These are phyloP conservation scores for Nanorana parkeri DNA, from an alignment of 2,113 vertebrate species.

Conservation along the genomic window DNA sequence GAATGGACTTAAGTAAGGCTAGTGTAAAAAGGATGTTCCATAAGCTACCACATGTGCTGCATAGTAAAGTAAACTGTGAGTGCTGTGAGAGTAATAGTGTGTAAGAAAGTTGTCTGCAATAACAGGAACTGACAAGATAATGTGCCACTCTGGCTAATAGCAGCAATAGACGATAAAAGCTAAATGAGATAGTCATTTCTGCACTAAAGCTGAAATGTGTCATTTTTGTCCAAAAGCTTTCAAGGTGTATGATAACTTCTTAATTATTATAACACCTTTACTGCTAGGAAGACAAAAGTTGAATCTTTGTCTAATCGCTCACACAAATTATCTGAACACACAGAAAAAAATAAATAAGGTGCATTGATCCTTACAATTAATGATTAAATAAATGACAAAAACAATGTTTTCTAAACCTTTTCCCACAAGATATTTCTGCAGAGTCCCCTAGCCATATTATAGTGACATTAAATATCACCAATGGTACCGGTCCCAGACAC, in stretches of 20 bases:
- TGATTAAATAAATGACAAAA: no score
- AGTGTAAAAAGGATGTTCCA: constrained; percentile 24
- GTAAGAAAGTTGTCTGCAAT: constrained; percentile 37
- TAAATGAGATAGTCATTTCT: constrained; percentile 53
- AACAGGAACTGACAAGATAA: constrained; percentile 54
- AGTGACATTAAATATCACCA: no score
- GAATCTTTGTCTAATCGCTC: not conserved
- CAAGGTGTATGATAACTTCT: constrained; percentile 39
- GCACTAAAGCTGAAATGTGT: constrained; percentile 50
- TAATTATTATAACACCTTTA: constrained; percentile 42
- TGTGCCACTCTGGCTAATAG: constrained; percentile 56
- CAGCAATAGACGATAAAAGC: constrained; percentile 52
- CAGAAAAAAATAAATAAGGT: no score
- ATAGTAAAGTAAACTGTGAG: constrained; percentile 21
- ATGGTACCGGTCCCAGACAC: no score
- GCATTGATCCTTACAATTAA: no score
- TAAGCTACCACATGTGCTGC: constrained; percentile 8
- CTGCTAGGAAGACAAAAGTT: not conserved
- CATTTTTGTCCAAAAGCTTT: constrained; percentile 53
- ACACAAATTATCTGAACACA: no score
- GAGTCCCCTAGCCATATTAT: no score
- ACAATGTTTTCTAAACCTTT: no score
- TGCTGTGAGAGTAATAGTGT: constrained; percentile 31
- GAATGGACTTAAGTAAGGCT: constrained; percentile 6
- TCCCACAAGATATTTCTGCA: no score